Conservation (phyloP, 1,140 invertebrate genomes). For the Drosophila navojoa region DNA sequence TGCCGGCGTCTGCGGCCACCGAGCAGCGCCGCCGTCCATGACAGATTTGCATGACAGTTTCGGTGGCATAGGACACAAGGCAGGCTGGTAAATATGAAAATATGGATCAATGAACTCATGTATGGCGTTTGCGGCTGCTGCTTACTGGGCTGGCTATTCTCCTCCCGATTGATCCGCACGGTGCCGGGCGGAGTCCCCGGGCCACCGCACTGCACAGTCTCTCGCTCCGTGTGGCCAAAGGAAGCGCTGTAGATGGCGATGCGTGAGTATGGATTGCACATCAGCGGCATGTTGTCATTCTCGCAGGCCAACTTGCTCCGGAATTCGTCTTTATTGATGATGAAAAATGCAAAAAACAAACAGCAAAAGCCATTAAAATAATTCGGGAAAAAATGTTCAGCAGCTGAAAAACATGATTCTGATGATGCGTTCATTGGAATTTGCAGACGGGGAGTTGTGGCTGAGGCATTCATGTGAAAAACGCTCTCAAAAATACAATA, state of each 20-base stretch:
- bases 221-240: slow-evolving; percentile 93
- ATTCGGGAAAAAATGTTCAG: slow-evolving; percentile 18
- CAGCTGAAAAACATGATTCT: slow-evolving; percentile 22
- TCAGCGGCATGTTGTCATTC: slow-evolving; percentile 92
- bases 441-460: slow-evolving; percentile 1
- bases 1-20: slow-evolving; percentile 91
- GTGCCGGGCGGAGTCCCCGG: slow-evolving; percentile 87
- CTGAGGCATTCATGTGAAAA: background rate
- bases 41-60: slow-evolving; percentile 94
- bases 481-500: background rate
- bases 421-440: slow-evolving; percentile 37
- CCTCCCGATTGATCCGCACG: slow-evolving; percentile 90
- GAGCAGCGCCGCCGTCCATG: slow-evolving; percentile 93
- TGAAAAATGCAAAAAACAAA: slow-evolving; percentile 11
- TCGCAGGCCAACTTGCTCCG: slow-evolving; percentile 95
- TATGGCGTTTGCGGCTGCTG: background rate
- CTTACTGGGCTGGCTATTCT: slow-evolving; percentile 88
- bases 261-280: slow-evolving; percentile 91
- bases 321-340: slow-evolving; percentile 90
- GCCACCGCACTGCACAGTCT: slow-evolving; percentile 90
- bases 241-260: slow-evolving; percentile 95
- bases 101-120: background rate
- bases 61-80: slow-evolving; percentile 92
- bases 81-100: slow-evolving; percentile 87
- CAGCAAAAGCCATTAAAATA: slow-evolving; percentile 22